Percentiles rank a stretch among this genome's conserved stretches.
phyloP scores from a whole-genome alignment of 2,113 vertebrate genomes.

The Ptilorrhoa leucosticta region DNA sequence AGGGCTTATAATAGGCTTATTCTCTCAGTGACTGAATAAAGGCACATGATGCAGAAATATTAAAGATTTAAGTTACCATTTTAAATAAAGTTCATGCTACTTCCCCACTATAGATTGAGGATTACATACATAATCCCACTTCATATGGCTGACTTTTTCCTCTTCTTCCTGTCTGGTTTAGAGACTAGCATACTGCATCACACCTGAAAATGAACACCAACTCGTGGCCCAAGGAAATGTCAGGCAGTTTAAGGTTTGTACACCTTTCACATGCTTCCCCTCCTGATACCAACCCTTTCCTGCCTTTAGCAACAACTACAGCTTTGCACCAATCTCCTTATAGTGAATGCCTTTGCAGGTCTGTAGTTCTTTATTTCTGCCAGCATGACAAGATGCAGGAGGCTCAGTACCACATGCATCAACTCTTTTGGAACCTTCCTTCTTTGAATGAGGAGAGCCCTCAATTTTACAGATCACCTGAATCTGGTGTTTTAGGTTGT shows the following conservation, averaged over 20 bases:
- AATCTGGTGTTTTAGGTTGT: background rate
- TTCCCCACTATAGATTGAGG: background rate
- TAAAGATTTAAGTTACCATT: slow-evolving; percentile 15
- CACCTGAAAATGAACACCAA: slow-evolving; percentile 92
- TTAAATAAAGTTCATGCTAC: slow-evolving; percentile 38
- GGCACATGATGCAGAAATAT: background rate
- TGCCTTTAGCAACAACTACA: background rate
- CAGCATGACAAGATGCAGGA: background rate
- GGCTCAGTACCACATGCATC: accelerated
- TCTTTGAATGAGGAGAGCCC: background rate
- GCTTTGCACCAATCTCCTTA: background rate
- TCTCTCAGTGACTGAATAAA: background rate
- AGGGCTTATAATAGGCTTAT: background rate
- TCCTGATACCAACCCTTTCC: background rate
- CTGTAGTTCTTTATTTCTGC: background rate
- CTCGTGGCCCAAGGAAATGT: slow-evolving; percentile 88
- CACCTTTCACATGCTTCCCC: background rate
- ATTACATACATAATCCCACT: background rate
- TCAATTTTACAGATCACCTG: background rate
- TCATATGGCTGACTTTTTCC: background rate
- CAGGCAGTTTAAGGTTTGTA: slow-evolving; percentile 88
- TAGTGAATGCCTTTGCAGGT: background rate
- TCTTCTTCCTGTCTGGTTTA: slow-evolving; percentile 60
- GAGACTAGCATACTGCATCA: slow-evolving; percentile 95
- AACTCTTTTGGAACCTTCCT: background rate